Base-by-base conservation (phyloP, 2,113 vertebrate genomes). In the Pterocles orientalis region DNA sequence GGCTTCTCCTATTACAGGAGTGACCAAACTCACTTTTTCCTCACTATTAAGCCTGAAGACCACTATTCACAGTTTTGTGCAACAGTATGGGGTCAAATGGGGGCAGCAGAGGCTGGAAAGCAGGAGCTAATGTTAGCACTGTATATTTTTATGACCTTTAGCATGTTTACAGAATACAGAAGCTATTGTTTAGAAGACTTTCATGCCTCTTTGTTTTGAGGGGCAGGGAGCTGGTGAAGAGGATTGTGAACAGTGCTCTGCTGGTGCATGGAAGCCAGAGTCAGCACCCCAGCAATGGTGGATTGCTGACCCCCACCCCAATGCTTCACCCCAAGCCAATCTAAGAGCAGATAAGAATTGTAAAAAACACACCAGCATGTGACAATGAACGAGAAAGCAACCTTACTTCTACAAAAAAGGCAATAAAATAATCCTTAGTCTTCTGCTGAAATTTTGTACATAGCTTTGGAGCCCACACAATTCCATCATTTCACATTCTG, bases 61-160 rank as follows among this genome's bases (percentile, higher is more conserved):
- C 12, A 47, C 57, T 76, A 41, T 61, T 93, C 50, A 92, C 57
- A 85, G 73, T 72, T 66, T 83, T 71, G 51, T 0, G 0, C 57
- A 82, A 79, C 39, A 5, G 19, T 31, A 48, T 14, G 16, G 26
- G 53, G 77, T 94, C 56, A 92, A 78, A 94, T 18, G 10, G 68
- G 65, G 29, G 69, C 50, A 91, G 33, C 10, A 54, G 65, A 68
- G 81, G 57, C 69, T 87, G 77, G 91, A 92, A 94, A 89, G 77
- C 47, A 47, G 48, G 45, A 92, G 53, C 73, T 95, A 94, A 95
- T 87, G 48, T 92, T 95, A 95, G 69, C 53, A 78, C 33, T 71
- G 64, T 82, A 4, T 95, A 84, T 95, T 95, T 94, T 95, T 82
- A 69, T 92, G 91, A 94, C 81, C 77, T 87, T 89, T 89, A 73